Conservation (phyloP, 2,888 invertebrate species). For the Drosophila gaucha region DNA sequence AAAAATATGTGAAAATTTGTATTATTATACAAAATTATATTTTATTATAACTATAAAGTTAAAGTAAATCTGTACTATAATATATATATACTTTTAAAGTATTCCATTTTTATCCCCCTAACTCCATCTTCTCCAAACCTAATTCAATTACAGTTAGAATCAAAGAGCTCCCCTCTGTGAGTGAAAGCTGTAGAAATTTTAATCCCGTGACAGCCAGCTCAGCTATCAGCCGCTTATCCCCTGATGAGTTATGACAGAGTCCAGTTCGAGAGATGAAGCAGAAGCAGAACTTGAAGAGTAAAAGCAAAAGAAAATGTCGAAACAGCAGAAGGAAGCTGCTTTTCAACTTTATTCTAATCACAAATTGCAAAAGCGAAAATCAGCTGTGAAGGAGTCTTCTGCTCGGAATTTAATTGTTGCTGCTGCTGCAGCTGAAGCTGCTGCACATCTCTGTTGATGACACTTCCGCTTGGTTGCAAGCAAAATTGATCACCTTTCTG, state of each 20-base stretch:
- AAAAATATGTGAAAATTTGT: no score
- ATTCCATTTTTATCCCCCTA: not conserved
- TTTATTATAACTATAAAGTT: no score
- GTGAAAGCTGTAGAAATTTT: not conserved
- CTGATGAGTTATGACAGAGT: slow-evolving; percentile 15
- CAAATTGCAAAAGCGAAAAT: slow-evolving; percentile 31
- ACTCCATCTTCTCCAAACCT: not conserved
- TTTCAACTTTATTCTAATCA: slow-evolving; percentile 15
- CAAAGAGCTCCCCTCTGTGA: not conserved
- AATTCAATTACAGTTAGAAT: not conserved
- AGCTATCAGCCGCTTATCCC: slow-evolving; percentile 9
- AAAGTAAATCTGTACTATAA: not conserved
- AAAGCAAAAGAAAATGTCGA: not conserved
- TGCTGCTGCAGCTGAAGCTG: slow-evolving; percentile 3
- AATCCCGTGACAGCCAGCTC: slow-evolving; percentile 13
- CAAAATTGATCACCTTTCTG: slow-evolving; percentile 72
- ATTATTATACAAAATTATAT: no score
- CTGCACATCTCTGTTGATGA: slow-evolving; percentile 54
- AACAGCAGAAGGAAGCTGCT: not conserved
- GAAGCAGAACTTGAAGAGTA: not conserved
- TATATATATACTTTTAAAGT: not conserved
- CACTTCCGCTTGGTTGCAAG: slow-evolving; percentile 51
- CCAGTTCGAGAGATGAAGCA: not conserved
- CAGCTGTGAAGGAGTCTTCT: slow-evolving; percentile 11
- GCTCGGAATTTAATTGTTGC: slow-evolving; percentile 41